Evolutionary conservation across 2,888 invertebrate genomes (phyloP), one percentile per base, ranked within the genome.

Genomic region (Cancer borealis): DNA sequence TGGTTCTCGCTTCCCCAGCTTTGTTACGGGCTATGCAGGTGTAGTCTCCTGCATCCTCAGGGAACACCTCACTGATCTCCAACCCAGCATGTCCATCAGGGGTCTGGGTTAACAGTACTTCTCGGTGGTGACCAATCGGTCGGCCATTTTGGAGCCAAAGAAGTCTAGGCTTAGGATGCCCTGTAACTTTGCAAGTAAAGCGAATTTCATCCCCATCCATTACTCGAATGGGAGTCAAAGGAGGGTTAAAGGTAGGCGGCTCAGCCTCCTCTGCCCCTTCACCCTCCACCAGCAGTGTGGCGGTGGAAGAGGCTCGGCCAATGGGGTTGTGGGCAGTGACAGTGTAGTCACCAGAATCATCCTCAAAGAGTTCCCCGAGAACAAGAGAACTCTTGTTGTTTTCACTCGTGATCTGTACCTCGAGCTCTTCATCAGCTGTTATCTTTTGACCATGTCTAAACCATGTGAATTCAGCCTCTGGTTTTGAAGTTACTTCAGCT

Each of bases 121-220:
- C 97, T 96, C 97, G 97, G 92, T 98, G 98, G 97, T 98, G 98
- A 96, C 97, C 97, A 95, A 99, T 97, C 92, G 96, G 96, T 96
- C 98, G 98, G 95, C 98, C 98, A 96, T 99, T 97, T 96, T 98
- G 98, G 96, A 97, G 97, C 99, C 99, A 99, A 0, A 97, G 97
- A 26, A 97, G 97, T 95, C 97, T 98, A 1, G 98, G 98, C 95
- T 97, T 97, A 73, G 99, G 98, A 96, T 98, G 98, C 79, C 98
- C 98, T 49, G 98, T 98, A 94, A 99, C 98, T 96, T 97, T 97
- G 96, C 98, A 98, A 54, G 97, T 97, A 92, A 98, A 97, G 95
- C 97, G 97, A 95, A 98, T 98, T 96, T 98, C 97, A 96, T 99
- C 98, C 92, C 99, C 99, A 96, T 99, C 99, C 98, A 98, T 98